A percentile compares a stretch with the other conserved stretches of the same genome.
Conservation (phyloP, 2,797 vertebrate species). For the Smutsia temminckii region DNA sequence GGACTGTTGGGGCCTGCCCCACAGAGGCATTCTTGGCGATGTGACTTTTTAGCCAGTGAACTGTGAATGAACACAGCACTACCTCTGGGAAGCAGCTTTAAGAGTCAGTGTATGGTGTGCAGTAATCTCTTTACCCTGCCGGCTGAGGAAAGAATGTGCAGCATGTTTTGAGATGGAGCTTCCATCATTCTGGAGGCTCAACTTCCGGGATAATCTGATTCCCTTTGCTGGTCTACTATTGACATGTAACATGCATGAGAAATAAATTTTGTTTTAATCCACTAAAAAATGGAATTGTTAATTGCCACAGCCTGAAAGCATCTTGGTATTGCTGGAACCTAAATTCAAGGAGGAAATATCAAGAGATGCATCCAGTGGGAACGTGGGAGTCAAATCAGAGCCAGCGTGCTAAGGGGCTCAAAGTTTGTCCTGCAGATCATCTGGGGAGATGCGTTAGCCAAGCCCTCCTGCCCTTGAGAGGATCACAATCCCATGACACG, state of each 20-base stretch:
- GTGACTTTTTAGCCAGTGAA: not conserved
- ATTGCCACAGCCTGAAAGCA: not conserved
- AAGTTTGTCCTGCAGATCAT: not conserved
- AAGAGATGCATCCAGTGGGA: not conserved
- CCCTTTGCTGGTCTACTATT: not conserved
- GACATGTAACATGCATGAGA: not conserved
- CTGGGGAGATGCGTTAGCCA: not conserved
- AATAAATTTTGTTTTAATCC: not conserved
- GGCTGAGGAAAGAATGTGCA: not conserved
- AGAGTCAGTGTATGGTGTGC: not conserved
- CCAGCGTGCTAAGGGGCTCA: not conserved
- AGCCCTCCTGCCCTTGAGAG: not conserved
- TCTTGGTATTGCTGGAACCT: not conserved
- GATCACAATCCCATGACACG: not conserved
- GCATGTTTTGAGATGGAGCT: not conserved
- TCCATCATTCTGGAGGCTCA: not conserved
- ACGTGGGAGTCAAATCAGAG: not conserved
- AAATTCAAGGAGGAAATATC: not conserved
- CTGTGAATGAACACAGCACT: not conserved
- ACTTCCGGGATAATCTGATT: not conserved
- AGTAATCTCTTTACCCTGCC: not conserved
- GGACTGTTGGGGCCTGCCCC: not conserved
- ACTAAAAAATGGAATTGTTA: not conserved
- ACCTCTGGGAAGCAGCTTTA: not conserved
- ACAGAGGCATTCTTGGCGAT: not conserved